Evolutionary conservation across 2,113 vertebrate genomes (phyloP).

Genomic region (Lates calcarifer): DNA sequence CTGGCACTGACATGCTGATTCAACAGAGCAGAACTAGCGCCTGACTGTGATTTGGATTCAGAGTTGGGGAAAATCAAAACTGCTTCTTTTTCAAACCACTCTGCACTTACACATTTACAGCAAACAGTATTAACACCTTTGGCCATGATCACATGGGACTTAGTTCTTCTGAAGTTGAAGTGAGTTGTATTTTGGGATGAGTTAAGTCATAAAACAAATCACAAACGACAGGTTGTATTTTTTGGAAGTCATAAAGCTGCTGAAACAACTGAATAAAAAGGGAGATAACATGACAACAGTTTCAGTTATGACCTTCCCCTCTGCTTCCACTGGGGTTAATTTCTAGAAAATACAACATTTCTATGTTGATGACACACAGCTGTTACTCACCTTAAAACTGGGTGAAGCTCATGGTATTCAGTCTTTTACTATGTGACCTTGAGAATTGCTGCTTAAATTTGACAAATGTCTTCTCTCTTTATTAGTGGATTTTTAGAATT

Average conservation of each 20-base stretch:
- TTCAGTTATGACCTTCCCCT: too few relatives aligned
- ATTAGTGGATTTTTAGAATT: too few relatives aligned
- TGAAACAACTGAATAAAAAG: background rate
- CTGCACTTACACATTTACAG: background rate
- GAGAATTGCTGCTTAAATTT: too few relatives aligned
- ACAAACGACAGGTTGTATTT: too few relatives aligned
- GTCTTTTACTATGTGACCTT: too few relatives aligned
- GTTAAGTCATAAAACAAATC: too few relatives aligned
- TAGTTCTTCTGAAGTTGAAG: background rate
- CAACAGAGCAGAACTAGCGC: background rate
- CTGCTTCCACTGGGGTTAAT: too few relatives aligned
- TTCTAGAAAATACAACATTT: background rate
- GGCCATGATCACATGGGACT: background rate
- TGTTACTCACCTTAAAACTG: too few relatives aligned
- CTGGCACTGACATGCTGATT: slow-evolving; percentile 12
- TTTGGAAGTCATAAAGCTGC: background rate
- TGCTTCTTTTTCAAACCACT: background rate
- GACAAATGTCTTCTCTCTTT: too few relatives aligned
- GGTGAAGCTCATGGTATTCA: too few relatives aligned
- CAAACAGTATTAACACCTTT: background rate
- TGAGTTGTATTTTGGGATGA: background rate
- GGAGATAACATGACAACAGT: background rate
- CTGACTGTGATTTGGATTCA: background rate
- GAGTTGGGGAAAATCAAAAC: background rate
- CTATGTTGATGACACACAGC: background rate